These are phyloP conservation scores for Eptatretus burgeri DNA, from an alignment of 2,113 vertebrate genomes.

Conservation along the genomic window DNA sequence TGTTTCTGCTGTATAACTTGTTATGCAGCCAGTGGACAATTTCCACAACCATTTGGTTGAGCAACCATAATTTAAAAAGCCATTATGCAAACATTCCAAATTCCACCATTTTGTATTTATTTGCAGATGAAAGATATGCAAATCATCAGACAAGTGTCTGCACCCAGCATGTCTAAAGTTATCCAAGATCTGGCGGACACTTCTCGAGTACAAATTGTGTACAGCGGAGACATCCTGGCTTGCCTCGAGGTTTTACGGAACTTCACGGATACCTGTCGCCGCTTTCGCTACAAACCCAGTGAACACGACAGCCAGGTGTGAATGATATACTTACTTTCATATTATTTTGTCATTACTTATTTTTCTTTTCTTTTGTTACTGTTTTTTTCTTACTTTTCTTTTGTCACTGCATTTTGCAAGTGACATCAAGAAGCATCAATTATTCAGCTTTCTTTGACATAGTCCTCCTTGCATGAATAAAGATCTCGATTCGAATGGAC, in stretches of 20 bases:
- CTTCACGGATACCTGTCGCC: constrained; percentile 2
- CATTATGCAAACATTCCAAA: too few species aligned
- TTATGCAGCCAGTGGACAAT: not conserved
- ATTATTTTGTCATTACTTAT: too few species aligned
- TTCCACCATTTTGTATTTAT: not conserved
- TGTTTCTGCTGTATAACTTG: not conserved
- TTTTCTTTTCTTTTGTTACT: too few species aligned
- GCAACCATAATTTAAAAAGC: not conserved
- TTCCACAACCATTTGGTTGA: not conserved
- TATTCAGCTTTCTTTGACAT: too few species aligned
- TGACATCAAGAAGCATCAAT: too few species aligned
- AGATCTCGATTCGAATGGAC: too few species aligned
- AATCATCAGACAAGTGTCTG: not conserved
- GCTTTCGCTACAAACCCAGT: not conserved
- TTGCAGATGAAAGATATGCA: not conserved
- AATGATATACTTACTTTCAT: too few species aligned
- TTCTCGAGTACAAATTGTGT: not conserved
- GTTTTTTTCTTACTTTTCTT: too few species aligned
- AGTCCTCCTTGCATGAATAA: too few species aligned
- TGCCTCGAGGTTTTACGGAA: constrained; percentile 2
- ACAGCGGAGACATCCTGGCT: constrained; percentile 1
- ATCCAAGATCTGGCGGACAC: not conserved
- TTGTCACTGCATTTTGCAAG: too few species aligned
- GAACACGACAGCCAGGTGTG: not conserved
- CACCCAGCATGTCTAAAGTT: constrained; percentile 2